Evolutionary conservation across 2,797 vertebrate genomes (phyloP), one percentile per base, ranked within the genome.

Genomic region (Adelosebastes latens): DNA sequence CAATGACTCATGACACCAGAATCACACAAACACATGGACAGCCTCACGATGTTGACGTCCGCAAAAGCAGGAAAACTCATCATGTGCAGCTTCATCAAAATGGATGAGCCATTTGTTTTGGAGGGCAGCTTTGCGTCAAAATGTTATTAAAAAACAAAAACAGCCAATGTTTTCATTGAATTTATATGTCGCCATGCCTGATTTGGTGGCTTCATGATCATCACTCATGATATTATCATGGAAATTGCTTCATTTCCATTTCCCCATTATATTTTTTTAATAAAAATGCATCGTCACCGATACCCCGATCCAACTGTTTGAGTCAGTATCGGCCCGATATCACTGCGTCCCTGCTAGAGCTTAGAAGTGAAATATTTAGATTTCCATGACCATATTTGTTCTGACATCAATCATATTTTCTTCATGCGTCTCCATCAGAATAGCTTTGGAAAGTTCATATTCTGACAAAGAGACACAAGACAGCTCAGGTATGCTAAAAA

Each of bases 1-100:
- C 6, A n/a, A 22, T 13, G 69, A 76, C 64, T 39, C 69, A 62
- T 76, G 75, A 78, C 34, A 52, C 39, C 31, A 25, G 79, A 85
- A 77, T 29, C 63, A 68, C 58, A 69, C 60, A 69, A 63, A 71
- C 34, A 36, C 56, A 55, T 32, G 6, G 20, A 16, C 14, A 31
- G 32, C 46, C 13, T 72, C 64, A 59, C 14, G 6, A 27, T 55
- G 66, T 18, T 55, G 66, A 9, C 0, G 20, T n/a, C 24, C 25
- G 7, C 6, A 11, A 53, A 9, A 60, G 16, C 11, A 31, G 6
- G 16, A 49, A 14, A 27, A 20, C 67, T 42, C n/a, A 1, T 55
- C 22, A 27, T 2, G 7, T 24, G 16, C 14, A 9, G 20, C 24
- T 16, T 24, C 9, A 79, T 75, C 14, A 76, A 72, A 72, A 79